Base-by-base conservation (phyloP, 2,797 vertebrate species). In the Ispidina picta region DNA sequence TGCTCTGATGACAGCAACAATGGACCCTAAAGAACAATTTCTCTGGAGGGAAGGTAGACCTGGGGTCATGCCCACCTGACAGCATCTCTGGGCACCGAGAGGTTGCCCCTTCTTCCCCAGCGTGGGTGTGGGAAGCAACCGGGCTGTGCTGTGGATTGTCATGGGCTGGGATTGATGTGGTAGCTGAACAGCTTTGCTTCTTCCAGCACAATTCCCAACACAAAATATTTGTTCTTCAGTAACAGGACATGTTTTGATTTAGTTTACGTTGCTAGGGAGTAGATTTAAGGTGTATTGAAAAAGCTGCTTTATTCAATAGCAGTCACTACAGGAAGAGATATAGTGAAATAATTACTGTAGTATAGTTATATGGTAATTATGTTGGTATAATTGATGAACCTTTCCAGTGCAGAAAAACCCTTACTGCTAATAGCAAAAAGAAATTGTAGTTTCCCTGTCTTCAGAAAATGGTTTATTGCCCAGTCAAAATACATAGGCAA, bases 281-380 rank as follows among this genome's bases (percentile, higher is more conserved):
- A 18, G 81, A 62, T 88, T 88, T 54, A 82, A 86, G 77, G 80
- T 56, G 9, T n/a, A 79, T 66, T 76, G 89, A 9, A 79, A 91
- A 91, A 79, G 71, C 35, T 59, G 60, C 60, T 93, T 71, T 91
- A 29, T 82, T 91, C 91, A 83, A 52, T 18, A 81, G 88, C 70
- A 89, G 66, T 44, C 88, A 56, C 88, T 85, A 52, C 66, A 60
- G 79, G 86, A 91, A 79, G 86, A 93, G 83, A 76, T 88, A 66
- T 28, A 79, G 86, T 37, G 54, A 76, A 92, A 86, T 91, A 83
- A 93, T 93, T 84, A 82, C 90, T 31, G 48, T 52, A 28, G 69
- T 71, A 29, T 83, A 71, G 81, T 48, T 90, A 79, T 74, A 79
- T 90, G 85, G 92, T 91, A 95, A 95, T 96, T 95, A 94, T 31